Evolutionary conservation across 2,797 vertebrate species (phyloP).

Genomic region (Enteromius treurensis): DNA sequence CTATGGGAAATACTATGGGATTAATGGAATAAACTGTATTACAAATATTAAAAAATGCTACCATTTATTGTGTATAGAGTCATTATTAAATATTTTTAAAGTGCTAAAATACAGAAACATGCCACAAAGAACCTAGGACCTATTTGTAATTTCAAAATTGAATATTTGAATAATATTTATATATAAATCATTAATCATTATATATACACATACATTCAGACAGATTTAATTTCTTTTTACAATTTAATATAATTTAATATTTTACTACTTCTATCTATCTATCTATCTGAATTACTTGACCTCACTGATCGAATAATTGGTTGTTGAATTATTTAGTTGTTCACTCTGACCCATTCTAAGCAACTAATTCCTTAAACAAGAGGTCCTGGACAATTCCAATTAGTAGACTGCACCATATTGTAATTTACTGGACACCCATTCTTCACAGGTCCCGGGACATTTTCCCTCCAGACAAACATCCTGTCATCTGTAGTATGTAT

Average conservation of each 20-base stretch:
- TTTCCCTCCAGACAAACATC: not conserved
- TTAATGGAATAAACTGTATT: not conserved
- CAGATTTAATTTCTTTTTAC: no score
- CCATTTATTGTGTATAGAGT: not conserved
- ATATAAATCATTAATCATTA: not conserved
- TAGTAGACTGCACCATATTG: not conserved
- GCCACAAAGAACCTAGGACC: not conserved
- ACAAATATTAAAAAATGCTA: not conserved
- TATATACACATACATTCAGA: not conserved
- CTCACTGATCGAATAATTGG: not conserved
- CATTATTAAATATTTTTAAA: not conserved
- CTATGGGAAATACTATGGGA: not conserved
- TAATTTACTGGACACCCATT: not conserved
- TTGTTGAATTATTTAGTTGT: not conserved
- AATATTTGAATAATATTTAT: not conserved
- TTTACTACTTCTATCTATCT: not conserved
- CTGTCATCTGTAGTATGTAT: not conserved
- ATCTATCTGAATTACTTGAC: not conserved
- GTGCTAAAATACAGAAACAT: not conserved
- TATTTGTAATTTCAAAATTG: not conserved
- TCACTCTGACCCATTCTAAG: not conserved
- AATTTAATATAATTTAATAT: not conserved
- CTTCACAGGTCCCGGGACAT: conserved; percentile 1
- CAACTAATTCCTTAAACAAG: not conserved
- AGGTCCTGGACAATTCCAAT: not conserved